Evolutionary conservation across 1,140 invertebrate species (phyloP), one percentile per base, ranked within the genome.

Genomic region (Lepidostoma basale): DNA sequence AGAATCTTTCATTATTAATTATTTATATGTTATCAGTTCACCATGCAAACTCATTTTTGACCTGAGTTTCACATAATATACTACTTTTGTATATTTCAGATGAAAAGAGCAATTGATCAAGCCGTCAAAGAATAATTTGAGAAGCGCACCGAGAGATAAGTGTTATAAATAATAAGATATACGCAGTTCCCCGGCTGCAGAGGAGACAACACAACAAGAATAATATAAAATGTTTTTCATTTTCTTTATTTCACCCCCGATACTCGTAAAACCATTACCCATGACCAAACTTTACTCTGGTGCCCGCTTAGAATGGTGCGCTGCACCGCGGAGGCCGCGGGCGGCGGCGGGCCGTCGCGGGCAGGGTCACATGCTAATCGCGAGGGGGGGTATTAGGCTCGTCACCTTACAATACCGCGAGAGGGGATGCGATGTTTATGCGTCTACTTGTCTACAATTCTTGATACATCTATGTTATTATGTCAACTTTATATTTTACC

Each of bases 161-260:
- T 73, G 67, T 67, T 69, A 73, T 73, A 73, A 73, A 73, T 73
- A 73, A 73, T 73, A 71, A 63, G 67, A 73, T 64, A 67, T 66
- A 72, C 59, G 60, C 60, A 62, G 54, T 36, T 54, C 64, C 25
- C 16, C 25, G 65, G 42, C 63, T 68, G 63, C 65, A 67, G 44
- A 68, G 23, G 62, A 66, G 65, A 59, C 44, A 62, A 39, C 68
- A 70, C 81, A 83, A 83, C 80, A 83, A 83, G 83, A 83, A 83
- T 83, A 83, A 83, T 82, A 83, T 80, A 83, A 83, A 83, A 83
- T 90, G 88, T 90, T 90, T 90, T 90, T 90, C 89, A 90, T 90
- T 90, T 90, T 90, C 88, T 90, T 90, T 89, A 90, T 89, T 87
- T 89, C 86, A 89, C 88, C 89, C 89, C 79, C 84, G 89, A 86